Conservation (phyloP, 2,113 vertebrate genomes). For the Dryoscopus gambensis region DNA sequence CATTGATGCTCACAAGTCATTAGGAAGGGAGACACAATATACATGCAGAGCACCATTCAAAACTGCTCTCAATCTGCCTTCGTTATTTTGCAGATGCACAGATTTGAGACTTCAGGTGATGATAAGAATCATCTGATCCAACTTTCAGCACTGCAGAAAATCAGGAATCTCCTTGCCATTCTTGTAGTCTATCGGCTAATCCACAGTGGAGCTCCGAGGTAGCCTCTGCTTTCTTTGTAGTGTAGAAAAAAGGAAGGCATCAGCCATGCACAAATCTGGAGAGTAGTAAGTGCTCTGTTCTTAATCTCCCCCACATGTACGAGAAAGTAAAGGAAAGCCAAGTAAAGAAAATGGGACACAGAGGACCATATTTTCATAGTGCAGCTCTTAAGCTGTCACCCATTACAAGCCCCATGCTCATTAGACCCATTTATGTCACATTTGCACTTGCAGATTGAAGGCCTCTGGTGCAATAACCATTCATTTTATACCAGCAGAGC, state of each 20-base stretch:
- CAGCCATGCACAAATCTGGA: neutral
- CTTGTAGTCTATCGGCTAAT: neutral
- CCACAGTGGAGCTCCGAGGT: neutral
- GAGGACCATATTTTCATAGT: constrained; percentile 24
- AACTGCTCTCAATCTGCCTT: neutral
- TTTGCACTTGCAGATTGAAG: constrained; percentile 37
- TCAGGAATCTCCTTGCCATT: neutral
- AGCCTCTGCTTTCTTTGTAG: neutral
- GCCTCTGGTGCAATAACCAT: neutral
- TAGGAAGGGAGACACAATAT: neutral
- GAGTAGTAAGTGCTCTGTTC: neutral
- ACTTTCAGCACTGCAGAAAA: neutral
- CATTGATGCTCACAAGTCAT: neutral
- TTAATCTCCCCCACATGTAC: neutral
- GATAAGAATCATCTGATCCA: neutral
- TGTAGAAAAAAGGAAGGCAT: neutral
- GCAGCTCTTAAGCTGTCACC: constrained; percentile 37
- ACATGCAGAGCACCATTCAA: neutral
- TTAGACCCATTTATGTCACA: constrained; percentile 21
- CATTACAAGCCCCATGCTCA: neutral
- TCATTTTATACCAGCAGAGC: neutral
- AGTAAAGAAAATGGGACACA: constrained; percentile 14
- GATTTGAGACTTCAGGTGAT: neutral
- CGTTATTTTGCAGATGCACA: neutral
- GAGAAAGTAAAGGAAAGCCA: neutral